Evolutionary conservation across 2,888 invertebrate genomes (phyloP), one percentile per base, ranked within the genome.

Genomic region (Hylaea fasciaria): DNA sequence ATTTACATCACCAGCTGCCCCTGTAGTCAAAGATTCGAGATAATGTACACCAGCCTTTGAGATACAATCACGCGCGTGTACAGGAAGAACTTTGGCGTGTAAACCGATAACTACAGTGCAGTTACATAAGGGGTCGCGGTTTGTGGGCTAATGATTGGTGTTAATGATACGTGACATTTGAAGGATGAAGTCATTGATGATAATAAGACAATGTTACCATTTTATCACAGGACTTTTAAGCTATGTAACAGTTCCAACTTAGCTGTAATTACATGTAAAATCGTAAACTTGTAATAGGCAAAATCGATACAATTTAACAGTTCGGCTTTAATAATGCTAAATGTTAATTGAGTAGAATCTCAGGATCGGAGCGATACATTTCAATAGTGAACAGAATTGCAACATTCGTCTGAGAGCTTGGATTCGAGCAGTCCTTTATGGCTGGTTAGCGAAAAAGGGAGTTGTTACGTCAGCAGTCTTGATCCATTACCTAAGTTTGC

Each of bases 21-120:
- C 72, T 69, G 72, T 65, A 69, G 60, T 66, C 66, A 71, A 78
- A 80, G 83, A 84, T 85, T 73, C 50, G 56, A 70, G 85, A 83
- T 85, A 83, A 80, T 85, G 79, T 73, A 77, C 70, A 71, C 69
- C 78, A 65, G 73, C 76, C 76, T 77, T 73, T 68, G 72, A 72
- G 82, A 85, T 82, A 68, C 37, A 66, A 84, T 83, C 81, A 65
- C 49, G 69, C 66, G 66, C 67, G 57, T 61, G 65, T 61, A 57
- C 66, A 69, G 71, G 74, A 75, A 74, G 74, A 68, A 45, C 59
- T 61, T 67, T 68, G 44, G 65, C 47, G 47, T 68, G 71, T 69
- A 65, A 72, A 60, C 50, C 47, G 73, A 76, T 78, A 73, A 61
- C 44, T 57, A 54, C 47, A 56, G 40, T 57, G 57, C 59, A 59